phyloP scores from a whole-genome alignment of 2,888 invertebrate genomes.

The Aleiodes leptofemur region DNA sequence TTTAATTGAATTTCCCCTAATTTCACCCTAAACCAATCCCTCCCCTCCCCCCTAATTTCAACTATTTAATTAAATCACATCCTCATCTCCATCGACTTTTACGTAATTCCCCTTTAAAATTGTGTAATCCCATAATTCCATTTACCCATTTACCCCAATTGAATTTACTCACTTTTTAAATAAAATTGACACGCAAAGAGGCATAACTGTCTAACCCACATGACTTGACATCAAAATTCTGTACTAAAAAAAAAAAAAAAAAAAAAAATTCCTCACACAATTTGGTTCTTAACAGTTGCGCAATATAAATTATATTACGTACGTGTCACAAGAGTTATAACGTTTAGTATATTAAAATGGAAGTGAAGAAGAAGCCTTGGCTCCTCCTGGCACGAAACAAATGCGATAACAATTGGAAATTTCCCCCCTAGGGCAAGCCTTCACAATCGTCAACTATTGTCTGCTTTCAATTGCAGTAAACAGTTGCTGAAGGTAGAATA shows the following conservation, averaged over 20 bases:
- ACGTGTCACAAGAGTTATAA: not conserved
- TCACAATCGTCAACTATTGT: slow-evolving; percentile 29
- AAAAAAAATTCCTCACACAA: not conserved
- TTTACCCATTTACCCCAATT: slow-evolving; percentile 11
- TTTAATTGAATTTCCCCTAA: too few relatives aligned
- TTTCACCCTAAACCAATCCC: too few relatives aligned
- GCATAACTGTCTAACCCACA: not conserved
- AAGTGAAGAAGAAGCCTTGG: slow-evolving; percentile 19
- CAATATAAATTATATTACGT: slow-evolving; percentile 16
- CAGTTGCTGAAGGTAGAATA: not conserved
- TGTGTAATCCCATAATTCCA: slow-evolving; percentile 13
- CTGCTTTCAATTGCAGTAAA: slow-evolving; percentile 25
- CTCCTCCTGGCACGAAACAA: slow-evolving; percentile 34
- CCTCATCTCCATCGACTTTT: not conserved
- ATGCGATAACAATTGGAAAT: slow-evolving; percentile 38
- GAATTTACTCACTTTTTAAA: slow-evolving; percentile 7
- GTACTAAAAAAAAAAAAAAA: too few relatives aligned
- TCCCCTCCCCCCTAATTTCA: too few relatives aligned
- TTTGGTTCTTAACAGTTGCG: slow-evolving; percentile 16
- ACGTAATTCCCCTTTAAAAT: slow-evolving; percentile 5
- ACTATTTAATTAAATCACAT: too few relatives aligned
- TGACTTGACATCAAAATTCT: slow-evolving; percentile 7
- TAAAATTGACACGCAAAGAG: slow-evolving; percentile 11
- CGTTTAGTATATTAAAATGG: not conserved
- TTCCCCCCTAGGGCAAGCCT: not conserved